These are phyloP conservation scores for Leptopilina clavipes DNA, from an alignment of 1,140 invertebrate genomes.

Conservation along the genomic window DNA sequence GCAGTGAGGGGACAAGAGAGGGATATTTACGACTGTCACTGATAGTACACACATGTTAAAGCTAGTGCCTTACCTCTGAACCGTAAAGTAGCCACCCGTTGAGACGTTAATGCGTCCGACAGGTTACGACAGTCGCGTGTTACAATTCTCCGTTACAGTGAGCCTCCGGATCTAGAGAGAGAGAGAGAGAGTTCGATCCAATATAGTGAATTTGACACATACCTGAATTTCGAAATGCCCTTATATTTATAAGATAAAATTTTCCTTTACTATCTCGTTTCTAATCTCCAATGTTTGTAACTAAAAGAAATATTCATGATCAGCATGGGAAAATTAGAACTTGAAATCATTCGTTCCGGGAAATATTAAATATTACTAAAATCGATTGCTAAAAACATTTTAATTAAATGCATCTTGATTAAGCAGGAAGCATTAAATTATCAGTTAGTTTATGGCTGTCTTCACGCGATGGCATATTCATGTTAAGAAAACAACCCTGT, in stretches of 20 bases:
- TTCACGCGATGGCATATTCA: constrained; percentile 33
- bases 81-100: constrained; percentile 43
- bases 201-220: constrained; percentile 46
- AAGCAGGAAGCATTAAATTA: background rate
- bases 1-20: background rate
- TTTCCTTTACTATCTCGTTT: no score
- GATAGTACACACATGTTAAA: background rate
- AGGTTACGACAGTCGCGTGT: constrained; percentile 46
- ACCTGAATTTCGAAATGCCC: constrained; percentile 15
- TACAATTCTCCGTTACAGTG: constrained; percentile 7
- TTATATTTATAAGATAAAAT: background rate
- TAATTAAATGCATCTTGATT: background rate
- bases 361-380: no score
- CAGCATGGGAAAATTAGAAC: no score
- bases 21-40: background rate
- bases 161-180: background rate
- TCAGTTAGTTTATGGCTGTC: background rate
- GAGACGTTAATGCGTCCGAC: constrained; percentile 49
- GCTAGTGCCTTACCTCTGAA: constrained; percentile 37
- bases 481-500: constrained; percentile 1
- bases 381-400: no score
- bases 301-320: no score
- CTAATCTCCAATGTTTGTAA: no score
- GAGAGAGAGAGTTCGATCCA: constrained; percentile 34
- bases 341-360: no score